phyloP scores from a whole-genome alignment of 2,113 vertebrate species.

The Rhinoderma darwinii region DNA sequence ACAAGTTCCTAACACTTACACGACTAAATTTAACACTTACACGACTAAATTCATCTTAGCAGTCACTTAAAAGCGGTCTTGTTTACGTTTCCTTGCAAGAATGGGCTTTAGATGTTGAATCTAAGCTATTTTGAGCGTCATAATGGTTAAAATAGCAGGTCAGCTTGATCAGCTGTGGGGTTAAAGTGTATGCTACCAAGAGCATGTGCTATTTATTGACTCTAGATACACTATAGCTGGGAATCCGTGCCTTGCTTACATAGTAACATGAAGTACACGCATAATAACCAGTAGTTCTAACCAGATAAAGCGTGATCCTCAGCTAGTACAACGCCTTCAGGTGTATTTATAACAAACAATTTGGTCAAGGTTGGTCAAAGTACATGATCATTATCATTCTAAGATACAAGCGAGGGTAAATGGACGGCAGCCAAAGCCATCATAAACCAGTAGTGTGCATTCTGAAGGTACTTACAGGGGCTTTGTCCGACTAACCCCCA shows the following conservation, averaged over 20 bases:
- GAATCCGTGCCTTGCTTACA: constrained; percentile 10
- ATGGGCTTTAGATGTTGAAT: background rate
- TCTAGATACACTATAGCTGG: constrained; percentile 8
- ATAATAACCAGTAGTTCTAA: background rate
- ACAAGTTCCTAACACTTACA: background rate
- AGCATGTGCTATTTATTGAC: constrained; percentile 28
- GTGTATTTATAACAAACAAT: background rate
- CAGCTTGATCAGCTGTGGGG: constrained; percentile 11
- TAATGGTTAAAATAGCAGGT: constrained; percentile 28
- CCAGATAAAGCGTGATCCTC: background rate
- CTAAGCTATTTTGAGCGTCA: background rate
- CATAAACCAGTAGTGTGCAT: too few relatives aligned
- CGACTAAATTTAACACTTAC: constrained; percentile 8
- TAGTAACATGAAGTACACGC: constrained; percentile 16
- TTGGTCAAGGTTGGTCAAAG: background rate
- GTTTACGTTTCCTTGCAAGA: constrained; percentile 19
- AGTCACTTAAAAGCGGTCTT: constrained; percentile 11
- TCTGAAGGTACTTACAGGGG: too few relatives aligned
- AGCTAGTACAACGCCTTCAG: background rate
- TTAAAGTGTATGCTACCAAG: background rate
- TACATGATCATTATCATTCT: background rate
- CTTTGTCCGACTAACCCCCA: too few relatives aligned
- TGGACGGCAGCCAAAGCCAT: too few relatives aligned
- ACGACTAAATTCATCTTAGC: background rate
- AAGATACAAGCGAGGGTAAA: too few relatives aligned